Conservation (phyloP, 2,113 vertebrate species). For the Amphilophus citrinellus region DNA sequence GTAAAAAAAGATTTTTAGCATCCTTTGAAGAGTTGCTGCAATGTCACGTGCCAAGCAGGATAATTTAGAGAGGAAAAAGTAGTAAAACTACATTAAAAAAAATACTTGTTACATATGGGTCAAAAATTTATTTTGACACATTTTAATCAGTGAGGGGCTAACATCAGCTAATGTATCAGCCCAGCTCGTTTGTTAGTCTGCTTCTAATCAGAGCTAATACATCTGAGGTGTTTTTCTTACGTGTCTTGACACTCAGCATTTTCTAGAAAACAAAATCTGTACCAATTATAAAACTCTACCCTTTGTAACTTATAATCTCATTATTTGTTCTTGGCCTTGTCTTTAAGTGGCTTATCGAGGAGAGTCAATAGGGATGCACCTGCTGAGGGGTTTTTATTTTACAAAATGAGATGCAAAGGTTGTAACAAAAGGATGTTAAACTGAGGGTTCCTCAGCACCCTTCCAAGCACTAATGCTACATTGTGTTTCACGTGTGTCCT, state of each 20-base stretch:
- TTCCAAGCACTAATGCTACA: not conserved
- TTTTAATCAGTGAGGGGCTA: too few relatives aligned
- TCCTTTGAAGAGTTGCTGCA: too few relatives aligned
- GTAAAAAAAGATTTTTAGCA: too few relatives aligned
- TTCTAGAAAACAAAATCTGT: constrained; percentile 12
- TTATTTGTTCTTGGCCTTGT: constrained; percentile 45
- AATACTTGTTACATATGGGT: too few relatives aligned
- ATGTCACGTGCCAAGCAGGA: too few relatives aligned
- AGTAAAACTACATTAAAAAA: too few relatives aligned
- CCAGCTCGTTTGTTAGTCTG: not conserved
- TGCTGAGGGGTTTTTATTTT: not conserved
- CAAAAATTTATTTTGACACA: too few relatives aligned
- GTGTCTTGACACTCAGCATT: not conserved
- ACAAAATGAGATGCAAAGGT: not conserved
- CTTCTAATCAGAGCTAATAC: not conserved
- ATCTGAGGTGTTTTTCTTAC: not conserved
- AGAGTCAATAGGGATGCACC: not conserved
- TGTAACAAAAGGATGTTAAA: not conserved
- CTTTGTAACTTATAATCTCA: constrained; percentile 59
- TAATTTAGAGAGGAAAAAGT: too few relatives aligned
- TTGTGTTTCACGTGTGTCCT: not conserved
- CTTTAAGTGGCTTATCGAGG: constrained; percentile 50
- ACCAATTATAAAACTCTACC: constrained; percentile 55
- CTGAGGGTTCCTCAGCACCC: not conserved
- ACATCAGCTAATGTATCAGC: not conserved